A percentile compares a stretch with the other conserved stretches of the same genome.
Evolutionary conservation across 2,797 vertebrate species (phyloP).

Genomic region (Psittacula derbiana): DNA sequence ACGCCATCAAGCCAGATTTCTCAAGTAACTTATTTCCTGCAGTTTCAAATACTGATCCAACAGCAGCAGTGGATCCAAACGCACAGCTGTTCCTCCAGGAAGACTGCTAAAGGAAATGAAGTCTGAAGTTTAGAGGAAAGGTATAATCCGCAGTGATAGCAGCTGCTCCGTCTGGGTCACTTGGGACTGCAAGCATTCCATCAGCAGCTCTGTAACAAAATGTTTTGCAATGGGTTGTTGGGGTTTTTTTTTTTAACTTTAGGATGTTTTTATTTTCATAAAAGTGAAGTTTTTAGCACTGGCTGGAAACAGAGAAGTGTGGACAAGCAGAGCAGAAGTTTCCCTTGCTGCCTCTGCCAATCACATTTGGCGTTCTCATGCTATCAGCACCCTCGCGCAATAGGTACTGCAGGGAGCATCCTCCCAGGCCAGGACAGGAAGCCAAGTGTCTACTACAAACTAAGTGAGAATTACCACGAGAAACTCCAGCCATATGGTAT

Average conservation of each 20-base stretch:
- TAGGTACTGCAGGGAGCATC: background rate
- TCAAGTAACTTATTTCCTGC: slow-evolving; percentile 33
- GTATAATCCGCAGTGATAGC: slow-evolving; percentile 59
- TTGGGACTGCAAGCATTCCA: slow-evolving; percentile 36
- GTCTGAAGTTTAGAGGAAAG: slow-evolving; percentile 58
- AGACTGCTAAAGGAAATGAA: slow-evolving; percentile 61
- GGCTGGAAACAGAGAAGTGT: background rate
- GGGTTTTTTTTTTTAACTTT: background rate
- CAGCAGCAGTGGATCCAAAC: slow-evolving; percentile 16
- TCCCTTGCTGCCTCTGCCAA: background rate
- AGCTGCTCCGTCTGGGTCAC: slow-evolving; percentile 53
- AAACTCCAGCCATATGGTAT: slow-evolving; percentile 19
- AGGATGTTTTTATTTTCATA: background rate
- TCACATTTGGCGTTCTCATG: background rate
- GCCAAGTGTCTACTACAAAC: slow-evolving; percentile 42
- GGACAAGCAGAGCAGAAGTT: background rate
- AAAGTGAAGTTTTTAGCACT: background rate
- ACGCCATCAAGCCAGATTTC: background rate
- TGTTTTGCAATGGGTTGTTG: background rate
- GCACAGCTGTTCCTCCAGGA: slow-evolving; percentile 62
- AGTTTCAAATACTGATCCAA: background rate
- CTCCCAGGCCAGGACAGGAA: slow-evolving; percentile 30
- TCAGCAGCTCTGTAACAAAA: slow-evolving; percentile 20
- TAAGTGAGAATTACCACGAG: background rate
- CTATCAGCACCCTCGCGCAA: background rate